These are phyloP conservation scores for Polypedilum pembai DNA, from an alignment of 1,140 invertebrate species.

Conservation along the genomic window DNA sequence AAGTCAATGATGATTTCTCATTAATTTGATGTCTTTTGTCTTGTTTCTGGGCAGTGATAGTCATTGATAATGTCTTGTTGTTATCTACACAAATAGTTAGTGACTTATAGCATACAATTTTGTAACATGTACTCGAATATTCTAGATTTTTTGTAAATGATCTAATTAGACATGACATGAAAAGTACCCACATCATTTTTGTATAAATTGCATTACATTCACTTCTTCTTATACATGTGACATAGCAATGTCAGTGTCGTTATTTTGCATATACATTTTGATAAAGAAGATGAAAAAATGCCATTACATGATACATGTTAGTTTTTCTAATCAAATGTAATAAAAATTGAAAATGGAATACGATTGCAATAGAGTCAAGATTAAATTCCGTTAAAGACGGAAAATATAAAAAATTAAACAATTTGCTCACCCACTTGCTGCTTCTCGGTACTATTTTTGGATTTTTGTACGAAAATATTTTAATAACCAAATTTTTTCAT, in stretches of 20 bases:
- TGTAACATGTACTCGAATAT: too few relatives aligned
- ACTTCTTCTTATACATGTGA: too few relatives aligned
- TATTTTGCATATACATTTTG: too few relatives aligned
- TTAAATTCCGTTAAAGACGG: slow-evolving; percentile 9
- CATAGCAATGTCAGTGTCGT: too few relatives aligned
- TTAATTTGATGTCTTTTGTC: too few relatives aligned
- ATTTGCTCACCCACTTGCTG: neutral
- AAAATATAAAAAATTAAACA: neutral
- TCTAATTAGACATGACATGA: neutral
- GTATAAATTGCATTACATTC: neutral
- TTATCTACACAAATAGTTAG: too few relatives aligned
- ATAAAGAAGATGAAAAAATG: neutral
- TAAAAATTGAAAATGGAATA: slow-evolving; percentile 10
- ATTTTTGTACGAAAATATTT: neutral
- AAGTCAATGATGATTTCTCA: too few relatives aligned
- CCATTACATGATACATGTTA: slow-evolving; percentile 6
- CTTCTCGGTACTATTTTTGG: neutral
- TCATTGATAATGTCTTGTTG: too few relatives aligned
- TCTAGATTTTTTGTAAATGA: neutral
- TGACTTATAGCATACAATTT: too few relatives aligned
- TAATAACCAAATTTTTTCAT: neutral
- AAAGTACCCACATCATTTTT: neutral
- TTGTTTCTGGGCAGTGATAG: too few relatives aligned
- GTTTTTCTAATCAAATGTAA: slow-evolving; percentile 18
- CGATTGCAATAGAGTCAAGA: neutral